Evolutionary conservation across 2,113 vertebrate genomes (phyloP).

Genomic region (Aspiorhynchus laticeps): DNA sequence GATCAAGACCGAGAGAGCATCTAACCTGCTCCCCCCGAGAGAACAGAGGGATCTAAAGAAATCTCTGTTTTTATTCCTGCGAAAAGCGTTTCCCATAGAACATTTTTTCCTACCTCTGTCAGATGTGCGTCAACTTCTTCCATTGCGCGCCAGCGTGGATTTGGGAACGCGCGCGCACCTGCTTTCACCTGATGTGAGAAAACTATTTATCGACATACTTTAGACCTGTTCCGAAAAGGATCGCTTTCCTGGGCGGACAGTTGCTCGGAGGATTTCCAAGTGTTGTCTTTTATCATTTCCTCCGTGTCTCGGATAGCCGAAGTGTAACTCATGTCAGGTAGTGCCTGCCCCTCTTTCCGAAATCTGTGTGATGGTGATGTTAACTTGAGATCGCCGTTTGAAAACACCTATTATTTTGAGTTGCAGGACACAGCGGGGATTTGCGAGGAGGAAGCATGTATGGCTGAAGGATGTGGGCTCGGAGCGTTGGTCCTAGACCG

Average conservation of each 20-base stretch:
- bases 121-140: slow-evolving; percentile 6
- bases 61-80: neutral
- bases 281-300: neutral
- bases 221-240: neutral
- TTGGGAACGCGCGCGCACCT: neutral
- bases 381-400: slow-evolving; percentile 21
- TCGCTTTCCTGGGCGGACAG: neutral
- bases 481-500: slow-evolving; percentile 90
- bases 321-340: slow-evolving; percentile 35
- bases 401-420: neutral
- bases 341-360: neutral
- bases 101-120: neutral
- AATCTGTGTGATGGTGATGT: neutral
- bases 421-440: slow-evolving; percentile 6
- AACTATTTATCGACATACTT: neutral
- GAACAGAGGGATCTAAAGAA: slow-evolving; percentile 4
- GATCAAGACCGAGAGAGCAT: neutral
- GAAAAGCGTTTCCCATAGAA: neutral
- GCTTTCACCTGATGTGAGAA: slow-evolving; percentile 3
- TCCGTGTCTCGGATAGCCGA: neutral
- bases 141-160: neutral
- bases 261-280: neutral
- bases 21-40: neutral
- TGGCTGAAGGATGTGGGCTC: slow-evolving; percentile 94
- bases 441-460: slow-evolving; percentile 89